phyloP scores from a whole-genome alignment of 2,797 vertebrate species.

The Poecilia picta region DNA sequence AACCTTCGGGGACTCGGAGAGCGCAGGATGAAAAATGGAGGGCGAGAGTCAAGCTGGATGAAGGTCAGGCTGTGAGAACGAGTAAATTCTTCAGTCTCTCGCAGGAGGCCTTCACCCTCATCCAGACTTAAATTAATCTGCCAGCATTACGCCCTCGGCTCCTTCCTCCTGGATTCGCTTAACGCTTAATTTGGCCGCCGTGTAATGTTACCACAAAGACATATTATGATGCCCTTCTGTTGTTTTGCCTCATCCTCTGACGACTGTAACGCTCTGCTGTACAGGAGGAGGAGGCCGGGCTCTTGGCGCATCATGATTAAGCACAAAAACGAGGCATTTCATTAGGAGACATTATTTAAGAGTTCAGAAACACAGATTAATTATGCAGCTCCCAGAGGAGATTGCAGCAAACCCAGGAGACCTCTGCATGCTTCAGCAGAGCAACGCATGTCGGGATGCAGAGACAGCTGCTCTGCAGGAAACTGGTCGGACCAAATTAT shows the following conservation, averaged over 20 bases:
- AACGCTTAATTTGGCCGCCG: conserved; percentile 8
- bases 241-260: neutral
- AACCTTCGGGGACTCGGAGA: conserved; percentile 39
- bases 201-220: conserved; percentile 13
- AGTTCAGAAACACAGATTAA: conserved; percentile 10
- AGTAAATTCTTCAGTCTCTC: conserved; percentile 46
- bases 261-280: conserved; percentile 2
- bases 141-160: neutral
- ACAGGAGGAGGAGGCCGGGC: neutral
- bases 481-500: conserved; percentile 12
- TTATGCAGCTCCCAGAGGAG: conserved; percentile 10
- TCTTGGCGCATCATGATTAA: conserved; percentile 21
- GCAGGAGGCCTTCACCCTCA: conserved; percentile 31
- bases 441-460: conserved; percentile 4
- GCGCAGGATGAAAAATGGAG: conserved; percentile 55
- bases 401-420: conserved; percentile 17
- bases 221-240: neutral
- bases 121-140: conserved; percentile 25
- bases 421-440: neutral
- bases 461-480: neutral
- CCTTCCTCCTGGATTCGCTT: neutral
- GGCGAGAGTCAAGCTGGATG: conserved; percentile 38
- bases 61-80: conserved; percentile 59
- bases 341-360: conserved; percentile 5
- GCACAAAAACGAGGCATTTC: conserved; percentile 8